Percentiles rank a stretch among this genome's conserved stretches.
phyloP scores from a whole-genome alignment of 1,140 invertebrate species.

The Bombus confusus region DNA sequence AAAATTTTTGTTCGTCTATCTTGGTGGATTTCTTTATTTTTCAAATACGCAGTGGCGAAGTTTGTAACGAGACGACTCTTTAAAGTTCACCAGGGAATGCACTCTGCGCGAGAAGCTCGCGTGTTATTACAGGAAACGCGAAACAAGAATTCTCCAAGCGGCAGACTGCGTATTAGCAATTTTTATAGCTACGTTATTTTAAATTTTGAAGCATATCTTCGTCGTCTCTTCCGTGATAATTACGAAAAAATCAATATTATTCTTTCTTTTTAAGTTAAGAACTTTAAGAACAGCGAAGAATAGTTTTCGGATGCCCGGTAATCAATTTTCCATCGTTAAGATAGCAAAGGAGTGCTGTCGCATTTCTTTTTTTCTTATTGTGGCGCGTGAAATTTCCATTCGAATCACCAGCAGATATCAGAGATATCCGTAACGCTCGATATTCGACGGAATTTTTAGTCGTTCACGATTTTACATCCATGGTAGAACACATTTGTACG shows the following conservation, averaged over 20 bases:
- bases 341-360: no score
- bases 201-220: not conserved
- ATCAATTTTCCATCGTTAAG: not conserved
- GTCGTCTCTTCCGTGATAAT: not conserved
- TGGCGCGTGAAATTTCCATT: not conserved
- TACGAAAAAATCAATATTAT: not conserved
- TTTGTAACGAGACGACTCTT: constrained; percentile 43
- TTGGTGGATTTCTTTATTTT: constrained; percentile 39
- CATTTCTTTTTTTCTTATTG: not conserved
- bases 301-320: not conserved
- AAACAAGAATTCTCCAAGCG: constrained; percentile 21
- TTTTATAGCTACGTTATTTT: not conserved
- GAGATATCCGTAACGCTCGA: constrained; percentile 52
- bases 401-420: constrained; percentile 14
- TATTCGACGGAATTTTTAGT: constrained; percentile 51
- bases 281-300: not conserved
- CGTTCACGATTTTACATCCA: constrained; percentile 42
- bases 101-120: constrained; percentile 2
- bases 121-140: constrained; percentile 5
- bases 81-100: constrained; percentile 31
- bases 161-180: constrained; percentile 7
- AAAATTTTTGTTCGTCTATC: not conserved
- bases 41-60: not conserved
- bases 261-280: not conserved
- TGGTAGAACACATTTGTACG: constrained; percentile 12